Evolutionary conservation across 2,797 vertebrate genomes (phyloP).

Genomic region (Bradypodion pumilum): DNA sequence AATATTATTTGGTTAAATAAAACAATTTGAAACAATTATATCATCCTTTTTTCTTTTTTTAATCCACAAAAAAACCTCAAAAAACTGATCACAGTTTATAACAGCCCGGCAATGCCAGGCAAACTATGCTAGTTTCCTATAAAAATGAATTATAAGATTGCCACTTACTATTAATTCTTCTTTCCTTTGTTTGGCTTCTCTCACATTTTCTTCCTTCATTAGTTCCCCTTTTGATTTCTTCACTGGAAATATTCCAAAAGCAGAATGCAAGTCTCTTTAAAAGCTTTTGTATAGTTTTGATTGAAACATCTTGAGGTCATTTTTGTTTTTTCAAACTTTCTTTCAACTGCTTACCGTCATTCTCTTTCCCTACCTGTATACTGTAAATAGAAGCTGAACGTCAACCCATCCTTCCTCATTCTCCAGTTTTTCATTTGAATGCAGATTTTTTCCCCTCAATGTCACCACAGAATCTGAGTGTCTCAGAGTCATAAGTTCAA

Average conservation of each 20-base stretch:
- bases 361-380: not conserved
- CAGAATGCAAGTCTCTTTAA: not conserved
- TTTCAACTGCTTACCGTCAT: not conserved
- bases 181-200: no score
- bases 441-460: not conserved
- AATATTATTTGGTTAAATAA: no score
- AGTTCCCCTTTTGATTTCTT: not conserved
- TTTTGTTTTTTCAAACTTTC: not conserved
- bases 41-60: no score
- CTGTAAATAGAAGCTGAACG: not conserved
- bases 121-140: no score
- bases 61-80: no score
- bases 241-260: no score
- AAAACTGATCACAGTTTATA: no score
- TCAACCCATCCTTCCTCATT: not conserved
- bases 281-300: not conserved
- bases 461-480: not conserved
- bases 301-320: not conserved
- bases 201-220: not conserved
- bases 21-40: no score
- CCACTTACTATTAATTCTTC: not conserved
- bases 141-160: not conserved
- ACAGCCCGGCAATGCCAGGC: no score
- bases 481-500: not conserved
- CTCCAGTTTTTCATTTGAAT: no score